phyloP scores from a whole-genome alignment of 1,140 invertebrate species.

The Propsilocerus akamusi region DNA sequence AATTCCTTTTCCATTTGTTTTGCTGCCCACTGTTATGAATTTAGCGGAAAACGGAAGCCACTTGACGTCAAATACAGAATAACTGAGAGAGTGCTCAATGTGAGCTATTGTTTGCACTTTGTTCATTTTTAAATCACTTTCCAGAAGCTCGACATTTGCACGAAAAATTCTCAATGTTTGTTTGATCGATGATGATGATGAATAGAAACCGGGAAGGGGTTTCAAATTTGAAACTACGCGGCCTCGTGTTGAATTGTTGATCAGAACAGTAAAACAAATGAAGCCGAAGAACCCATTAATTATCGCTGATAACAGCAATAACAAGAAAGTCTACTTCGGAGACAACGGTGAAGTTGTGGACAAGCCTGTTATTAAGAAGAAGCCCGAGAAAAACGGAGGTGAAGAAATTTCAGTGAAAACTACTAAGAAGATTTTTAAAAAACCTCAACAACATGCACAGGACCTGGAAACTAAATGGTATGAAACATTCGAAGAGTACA shows the following conservation, averaged over 20 bases:
- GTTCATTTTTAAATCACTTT: conserved; percentile 28
- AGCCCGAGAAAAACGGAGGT: conserved; percentile 9
- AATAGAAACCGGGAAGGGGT: no score
- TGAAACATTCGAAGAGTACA: conserved; percentile 14
- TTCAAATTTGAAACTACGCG: no score
- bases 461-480: conserved; percentile 19
- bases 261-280: not conserved
- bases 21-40: conserved; percentile 72
- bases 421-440: conserved; percentile 10
- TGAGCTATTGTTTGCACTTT: conserved; percentile 85
- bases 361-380: conserved; percentile 7
- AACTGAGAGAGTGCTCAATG: conserved; percentile 63
- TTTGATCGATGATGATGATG: no score
- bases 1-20: conserved; percentile 64
- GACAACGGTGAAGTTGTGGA: conserved; percentile 15
- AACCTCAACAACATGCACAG: conserved; percentile 11
- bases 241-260: no score
- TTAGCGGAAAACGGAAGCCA: conserved; percentile 90
- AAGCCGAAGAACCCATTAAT: not conserved
- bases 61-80: conserved; percentile 78
- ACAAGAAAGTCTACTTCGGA: conserved; percentile 19
- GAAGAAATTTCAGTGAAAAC: not conserved
- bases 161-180: no score
- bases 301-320: not conserved
- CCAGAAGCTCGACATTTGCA: no score